Percentiles rank a stretch among this genome's conserved stretches.
Conservation (phyloP, 2,797 vertebrate species). For the Anableps anableps region DNA sequence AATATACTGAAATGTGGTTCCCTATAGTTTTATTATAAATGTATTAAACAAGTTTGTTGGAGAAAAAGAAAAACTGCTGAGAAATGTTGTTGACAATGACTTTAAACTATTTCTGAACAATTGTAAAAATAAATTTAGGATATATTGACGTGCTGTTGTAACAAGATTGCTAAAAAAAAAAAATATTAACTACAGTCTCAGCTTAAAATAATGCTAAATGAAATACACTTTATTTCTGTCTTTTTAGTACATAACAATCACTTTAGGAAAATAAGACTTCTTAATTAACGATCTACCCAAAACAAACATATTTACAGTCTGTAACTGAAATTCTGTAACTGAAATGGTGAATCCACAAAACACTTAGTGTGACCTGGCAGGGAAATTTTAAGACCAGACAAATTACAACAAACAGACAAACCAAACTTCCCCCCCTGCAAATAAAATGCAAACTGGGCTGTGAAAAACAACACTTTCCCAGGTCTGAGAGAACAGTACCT, state of each 20-base stretch:
- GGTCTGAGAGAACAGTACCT: constrained; percentile 49
- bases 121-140: constrained; percentile 72
- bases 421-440: constrained; percentile 37
- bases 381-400: constrained; percentile 65
- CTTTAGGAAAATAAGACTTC: constrained; percentile 86
- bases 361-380: constrained; percentile 73
- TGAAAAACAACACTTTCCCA: constrained; percentile 46
- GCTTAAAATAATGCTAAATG: constrained; percentile 84
- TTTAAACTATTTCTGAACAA: constrained; percentile 74
- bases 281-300: constrained; percentile 83
- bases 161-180: constrained; percentile 78
- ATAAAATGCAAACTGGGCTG: constrained; percentile 54
- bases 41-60: constrained; percentile 82
- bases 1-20: constrained; percentile 68
- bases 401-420: constrained; percentile 48
- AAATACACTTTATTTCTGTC: constrained; percentile 86
- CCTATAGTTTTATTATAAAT: constrained; percentile 80
- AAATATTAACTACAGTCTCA: constrained; percentile 76
- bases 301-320: constrained; percentile 85
- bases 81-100: constrained; percentile 81
- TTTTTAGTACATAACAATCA: constrained; percentile 86
- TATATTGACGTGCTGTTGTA: constrained; percentile 60
- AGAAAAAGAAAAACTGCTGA: constrained; percentile 74
- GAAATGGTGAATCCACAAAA: constrained; percentile 80
- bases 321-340: constrained; percentile 71